These are phyloP conservation scores for Himalopsyche tibetana DNA, from an alignment of 2,888 invertebrate genomes.

Conservation along the genomic window DNA sequence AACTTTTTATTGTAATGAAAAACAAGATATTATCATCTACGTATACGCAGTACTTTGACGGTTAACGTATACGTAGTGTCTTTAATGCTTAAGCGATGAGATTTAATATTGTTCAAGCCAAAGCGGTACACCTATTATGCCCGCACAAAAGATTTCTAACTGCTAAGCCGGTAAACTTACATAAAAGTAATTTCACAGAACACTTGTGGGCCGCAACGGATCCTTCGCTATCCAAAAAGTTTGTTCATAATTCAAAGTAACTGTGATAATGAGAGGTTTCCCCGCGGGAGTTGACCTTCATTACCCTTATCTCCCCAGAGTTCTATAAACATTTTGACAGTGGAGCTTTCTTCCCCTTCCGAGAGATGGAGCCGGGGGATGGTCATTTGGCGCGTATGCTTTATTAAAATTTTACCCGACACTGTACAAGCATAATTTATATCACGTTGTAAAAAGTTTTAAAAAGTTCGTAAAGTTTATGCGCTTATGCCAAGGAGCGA, in stretches of 20 bases:
- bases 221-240: conserved; percentile 60
- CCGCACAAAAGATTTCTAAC: neutral
- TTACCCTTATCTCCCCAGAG: conserved; percentile 65
- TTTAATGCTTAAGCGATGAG: neutral
- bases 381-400: conserved; percentile 63
- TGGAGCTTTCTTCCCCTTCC: conserved; percentile 53
- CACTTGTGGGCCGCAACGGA: conserved; percentile 44
- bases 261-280: conserved; percentile 64
- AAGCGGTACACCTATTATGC: neutral
- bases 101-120: neutral
- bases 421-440: conserved; percentile 56
- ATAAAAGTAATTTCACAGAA: conserved; percentile 31
- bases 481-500: neutral
- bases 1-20: too few species aligned
- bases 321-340: conserved; percentile 65
- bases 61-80: too few species aligned
- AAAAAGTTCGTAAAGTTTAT: conserved; percentile 56
- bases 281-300: conserved; percentile 63
- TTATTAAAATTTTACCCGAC: conserved; percentile 63
- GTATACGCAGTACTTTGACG: too few species aligned
- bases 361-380: conserved; percentile 33
- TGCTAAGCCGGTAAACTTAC: conserved; percentile 20
- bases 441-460: conserved; percentile 60
- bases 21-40: too few species aligned
- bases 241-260: conserved; percentile 63